Base-by-base conservation (phyloP, 2,888 invertebrate genomes). In the Philereme transversata region DNA sequence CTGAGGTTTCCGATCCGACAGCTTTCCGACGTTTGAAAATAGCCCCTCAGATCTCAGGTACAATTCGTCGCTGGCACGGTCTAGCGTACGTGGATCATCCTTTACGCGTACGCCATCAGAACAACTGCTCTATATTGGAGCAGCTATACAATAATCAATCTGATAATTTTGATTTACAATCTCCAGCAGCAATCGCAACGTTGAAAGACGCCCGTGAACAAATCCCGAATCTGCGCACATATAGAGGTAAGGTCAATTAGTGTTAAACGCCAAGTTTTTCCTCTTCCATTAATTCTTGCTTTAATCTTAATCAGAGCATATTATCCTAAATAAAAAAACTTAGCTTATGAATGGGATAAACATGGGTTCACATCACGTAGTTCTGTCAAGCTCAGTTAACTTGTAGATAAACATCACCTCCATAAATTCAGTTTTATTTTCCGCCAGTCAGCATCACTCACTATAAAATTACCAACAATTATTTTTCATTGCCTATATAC, bases 41-140 rank as follows among this genome's bases (percentile, higher is more conserved):
- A 22, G 22, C 3, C 3, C 22, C 22, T 22, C 22, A 3, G 22
- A 52, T 45, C 10, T 45, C 52, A 34, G 9, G 45, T 36, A 45
- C 11, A 36, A 11, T 5, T 36, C 9, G 44, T 45, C 44, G 35
- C 45, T 51, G 51, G 45, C 57, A 51, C 50, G 57, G 46, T 46
- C 41, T 51, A 52, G 44, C 43, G 45, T 36, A 11, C 52, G 34
- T 52, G 51, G 47, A 57, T 53, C 48, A 58, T 53, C 58, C 52
- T 58, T 58, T 52, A 41, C 34, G 51, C 47, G 35, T 57, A 36
- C 44, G 34, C 45, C 35, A 11, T 57, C 36, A 38, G 46, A 40
- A 33, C 5, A 33, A 9, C 8, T 4, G 22, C 40, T 34, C n/a
- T 38, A 11, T 54, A 48, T 50, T 36, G 5, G 9, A 49, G 35